Evolutionary conservation across 2,113 vertebrate genomes (phyloP), one percentile per base, ranked within the genome.

Genomic region (Bos indicus): DNA sequence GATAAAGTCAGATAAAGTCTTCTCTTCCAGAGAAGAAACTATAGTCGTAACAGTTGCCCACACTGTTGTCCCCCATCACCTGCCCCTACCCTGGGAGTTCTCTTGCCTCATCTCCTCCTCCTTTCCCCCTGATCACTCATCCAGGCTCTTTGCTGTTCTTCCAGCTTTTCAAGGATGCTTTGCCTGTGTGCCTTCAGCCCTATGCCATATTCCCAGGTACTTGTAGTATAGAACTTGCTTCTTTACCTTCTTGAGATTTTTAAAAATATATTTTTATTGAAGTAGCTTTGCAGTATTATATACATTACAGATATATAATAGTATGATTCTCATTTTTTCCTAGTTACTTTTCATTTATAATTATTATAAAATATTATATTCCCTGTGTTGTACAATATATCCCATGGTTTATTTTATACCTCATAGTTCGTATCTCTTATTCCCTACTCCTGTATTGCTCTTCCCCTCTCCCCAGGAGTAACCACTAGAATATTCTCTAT

Each of bases 231-330:
- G 48, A 16, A 6, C 25, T 88, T 82, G 28, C 13, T 93, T 48
- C 19, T 94, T 71, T 23, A 40, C 16, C 40, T 94, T 85, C 48
- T 36, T 91, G 28, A 95, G 28, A 43, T 54, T 83, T 54, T 83
- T 54, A 0, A 82, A 82, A 52, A 81, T 52, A 54, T 36, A 36
- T 83, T 54, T 54, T 83, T 83, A 83, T 83, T 54, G 51, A 54
- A 83, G 51, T 25, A 54, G 33, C 51, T 83, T 13, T 36, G 19
- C 12, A 83, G 2, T 83, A 23, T n/a, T 54, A n/a, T 82, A 5
- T 82, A 81, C 5, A 21, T n/a, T 54, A 14, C 51, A 83, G 11
- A n/a, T 83, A 23, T 82, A n/a, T n/a, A 83, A 54, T 83, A 54
- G 21, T n/a, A 54, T 51, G 51, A 36, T 23, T 83, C 51, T 54